phyloP scores from a whole-genome alignment of 1,140 invertebrate genomes.

The Drosophila virilis region DNA sequence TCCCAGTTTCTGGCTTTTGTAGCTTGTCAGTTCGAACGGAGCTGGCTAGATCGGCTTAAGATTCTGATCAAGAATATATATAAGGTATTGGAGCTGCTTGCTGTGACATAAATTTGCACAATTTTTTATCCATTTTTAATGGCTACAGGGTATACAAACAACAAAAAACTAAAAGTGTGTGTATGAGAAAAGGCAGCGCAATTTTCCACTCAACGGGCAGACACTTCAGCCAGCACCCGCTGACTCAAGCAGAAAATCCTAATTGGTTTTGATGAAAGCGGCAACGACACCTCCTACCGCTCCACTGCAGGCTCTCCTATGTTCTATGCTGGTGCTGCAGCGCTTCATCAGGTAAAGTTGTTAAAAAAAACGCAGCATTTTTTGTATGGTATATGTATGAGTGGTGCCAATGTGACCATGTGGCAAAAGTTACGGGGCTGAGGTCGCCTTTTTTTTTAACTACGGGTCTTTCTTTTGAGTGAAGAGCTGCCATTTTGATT shows the following conservation, averaged over 20 bases:
- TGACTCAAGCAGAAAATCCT: conserved; percentile 77
- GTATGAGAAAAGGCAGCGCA: conserved; percentile 51
- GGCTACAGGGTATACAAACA: no score
- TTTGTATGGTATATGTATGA: no score
- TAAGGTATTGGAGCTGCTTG: no score
- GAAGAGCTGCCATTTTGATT: conserved; percentile 67
- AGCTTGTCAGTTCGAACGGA: no score
- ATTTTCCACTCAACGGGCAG: conserved; percentile 72
- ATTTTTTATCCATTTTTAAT: no score
- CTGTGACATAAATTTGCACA: no score
- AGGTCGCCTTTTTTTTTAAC: conserved; percentile 25
- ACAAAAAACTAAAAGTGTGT: not conserved
- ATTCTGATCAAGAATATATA: no score
- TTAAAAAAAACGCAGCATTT: conserved; percentile 25
- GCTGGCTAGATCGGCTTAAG: no score
- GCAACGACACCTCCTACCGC: conserved; percentile 59
- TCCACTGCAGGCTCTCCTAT: conserved; percentile 8
- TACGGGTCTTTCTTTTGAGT: conserved; percentile 32
- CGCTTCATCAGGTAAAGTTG: conserved; percentile 80
- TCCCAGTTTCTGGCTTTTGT: no score
- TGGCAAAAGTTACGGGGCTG: conserved; percentile 64
- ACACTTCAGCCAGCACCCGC: conserved; percentile 26
- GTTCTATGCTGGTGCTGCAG: conserved; percentile 49
- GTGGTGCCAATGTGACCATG: conserved; percentile 61
- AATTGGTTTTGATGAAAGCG: conserved; percentile 82